These are phyloP conservation scores for Calonectris borealis DNA, from an alignment of 2,113 vertebrate species.

Conservation along the genomic window DNA sequence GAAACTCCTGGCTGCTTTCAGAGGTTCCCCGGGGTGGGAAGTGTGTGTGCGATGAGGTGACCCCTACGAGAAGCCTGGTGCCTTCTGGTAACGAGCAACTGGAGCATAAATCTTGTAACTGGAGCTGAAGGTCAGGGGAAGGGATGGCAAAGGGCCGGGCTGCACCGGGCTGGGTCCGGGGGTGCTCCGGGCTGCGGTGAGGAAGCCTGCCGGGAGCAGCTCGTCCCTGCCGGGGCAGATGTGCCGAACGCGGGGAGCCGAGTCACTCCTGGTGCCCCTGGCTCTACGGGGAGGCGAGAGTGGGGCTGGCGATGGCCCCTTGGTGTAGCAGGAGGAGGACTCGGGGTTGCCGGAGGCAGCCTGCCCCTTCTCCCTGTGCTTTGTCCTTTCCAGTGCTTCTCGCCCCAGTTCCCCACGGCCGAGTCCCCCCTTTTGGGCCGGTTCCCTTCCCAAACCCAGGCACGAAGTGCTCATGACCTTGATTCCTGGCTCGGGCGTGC, in stretches of 20 bases:
- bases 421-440: fast-evolving
- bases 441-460: not conserved
- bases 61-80: not conserved
- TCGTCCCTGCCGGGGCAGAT: not conserved
- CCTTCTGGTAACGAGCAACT: not conserved
- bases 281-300: not conserved
- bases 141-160: not conserved
- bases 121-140: not conserved
- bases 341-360: not conserved
- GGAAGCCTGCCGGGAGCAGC: not conserved
- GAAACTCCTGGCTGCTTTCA: not conserved
- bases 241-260: fast-evolving
- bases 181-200: not conserved
- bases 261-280: fast-evolving
- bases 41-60: not conserved
- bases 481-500: fast-evolving
- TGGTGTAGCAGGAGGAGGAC: not conserved
- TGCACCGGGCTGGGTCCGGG: fast-evolving
- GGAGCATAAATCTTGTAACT: not conserved
- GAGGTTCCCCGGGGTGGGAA: not conserved
- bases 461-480: fast-evolving
- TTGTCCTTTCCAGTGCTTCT: not conserved
- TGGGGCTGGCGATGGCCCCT: fast-evolving
- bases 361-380: not conserved
- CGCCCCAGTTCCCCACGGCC: fast-evolving